Evolutionary conservation across 2,888 invertebrate species (phyloP), one percentile per base, ranked within the genome.

Genomic region (Gymnoscelis rufifasciata): DNA sequence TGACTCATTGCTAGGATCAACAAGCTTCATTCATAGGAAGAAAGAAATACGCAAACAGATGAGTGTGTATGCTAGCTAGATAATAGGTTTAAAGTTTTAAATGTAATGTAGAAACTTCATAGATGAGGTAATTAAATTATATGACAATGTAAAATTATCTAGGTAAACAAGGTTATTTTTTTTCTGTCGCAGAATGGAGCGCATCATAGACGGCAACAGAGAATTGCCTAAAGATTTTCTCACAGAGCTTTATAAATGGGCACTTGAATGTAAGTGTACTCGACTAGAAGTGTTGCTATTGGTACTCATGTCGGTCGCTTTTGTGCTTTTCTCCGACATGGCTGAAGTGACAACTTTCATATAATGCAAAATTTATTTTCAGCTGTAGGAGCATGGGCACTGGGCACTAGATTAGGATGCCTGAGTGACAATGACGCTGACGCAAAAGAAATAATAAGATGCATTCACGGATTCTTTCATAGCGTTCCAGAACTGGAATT

Each of bases 311-410:
- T 12, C 36, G 19, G 26, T 36, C 41, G 43, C 33, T 50, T 64
- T 67, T 24, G 51, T 64, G 52, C 58, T 65, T 59, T 62, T 56
- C 48, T 52, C 51, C 43, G 54, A 57, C 47, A 51, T 56, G 38
- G 50, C 54, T 46, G 40, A 47, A 58, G 19, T 19, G 19, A 19
- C 5, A 19, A 3, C 5, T 19, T 3, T 19, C 19, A 3, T 19
- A 19, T 3, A 19, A 19, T 19, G 19, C 19, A 19, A 19, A 19
- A 42, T 56, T 54, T 58, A 51, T 52, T 78, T 78, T 48, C 71
- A 95, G 94, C 95, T 57, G 94, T 96, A 1, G 94, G 93, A 11
- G 90, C 92, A 57, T 95, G 95, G 67, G 93, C 95, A 3, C 83
- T 97, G 64, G 95, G 96, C 64, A 93, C 93, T 14, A 90, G 96